A percentile compares a stretch with the other conserved stretches of the same genome.
phyloP scores from a whole-genome alignment of 2,113 vertebrate species.

The Calidris pygmaea region DNA sequence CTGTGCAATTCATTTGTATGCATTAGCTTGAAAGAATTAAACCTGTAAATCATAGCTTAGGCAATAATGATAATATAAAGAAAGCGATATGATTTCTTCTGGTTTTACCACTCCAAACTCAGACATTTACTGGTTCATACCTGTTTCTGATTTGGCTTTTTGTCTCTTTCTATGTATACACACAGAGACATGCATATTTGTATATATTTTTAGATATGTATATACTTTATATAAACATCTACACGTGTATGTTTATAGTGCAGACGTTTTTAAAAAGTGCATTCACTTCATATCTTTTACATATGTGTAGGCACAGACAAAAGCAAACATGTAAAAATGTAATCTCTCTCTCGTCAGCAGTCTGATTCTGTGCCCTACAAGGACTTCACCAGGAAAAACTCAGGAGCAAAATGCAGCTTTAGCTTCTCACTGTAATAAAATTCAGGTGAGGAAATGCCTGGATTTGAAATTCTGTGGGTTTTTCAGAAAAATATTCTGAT shows the following conservation, averaged over 20 bases:
- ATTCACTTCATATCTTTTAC: not conserved
- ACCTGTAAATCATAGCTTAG: conserved; percentile 47
- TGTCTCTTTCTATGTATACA: not conserved
- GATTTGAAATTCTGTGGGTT: not conserved
- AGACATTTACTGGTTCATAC: not conserved
- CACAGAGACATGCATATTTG: not conserved
- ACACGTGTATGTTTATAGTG: not conserved
- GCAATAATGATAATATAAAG: conserved; percentile 19
- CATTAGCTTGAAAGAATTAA: conserved; percentile 61
- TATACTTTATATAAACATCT: not conserved
- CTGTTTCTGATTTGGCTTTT: not conserved
- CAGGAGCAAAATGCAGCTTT: not conserved
- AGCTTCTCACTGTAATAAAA: not conserved
- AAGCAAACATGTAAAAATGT: not conserved
- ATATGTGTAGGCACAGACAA: not conserved
- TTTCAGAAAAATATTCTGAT: not conserved
- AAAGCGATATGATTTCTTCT: not conserved
- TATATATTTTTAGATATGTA: not conserved
- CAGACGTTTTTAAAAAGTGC: not conserved
- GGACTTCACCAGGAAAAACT: not conserved
- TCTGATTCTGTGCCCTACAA: not conserved
- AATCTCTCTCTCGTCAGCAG: not conserved
- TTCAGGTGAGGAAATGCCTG: not conserved
- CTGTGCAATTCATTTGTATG: conserved; percentile 14
- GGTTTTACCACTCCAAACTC: not conserved